Evolutionary conservation across 2,888 invertebrate genomes (phyloP).

Genomic region (Pimpla rufipes): DNA sequence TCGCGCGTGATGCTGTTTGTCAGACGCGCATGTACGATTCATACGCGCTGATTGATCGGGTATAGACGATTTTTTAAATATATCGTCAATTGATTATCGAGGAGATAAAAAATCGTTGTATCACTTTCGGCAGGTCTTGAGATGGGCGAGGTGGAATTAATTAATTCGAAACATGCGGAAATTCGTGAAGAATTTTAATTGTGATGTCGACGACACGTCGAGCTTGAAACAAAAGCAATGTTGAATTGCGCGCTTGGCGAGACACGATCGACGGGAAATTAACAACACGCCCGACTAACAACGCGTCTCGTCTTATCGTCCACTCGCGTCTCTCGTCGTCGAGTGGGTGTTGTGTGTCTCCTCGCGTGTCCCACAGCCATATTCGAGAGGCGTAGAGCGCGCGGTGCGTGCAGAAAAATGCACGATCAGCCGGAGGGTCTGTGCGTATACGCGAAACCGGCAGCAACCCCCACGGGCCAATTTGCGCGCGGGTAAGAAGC

Average conservation of each 20-base stretch:
- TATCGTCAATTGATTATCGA: not conserved
- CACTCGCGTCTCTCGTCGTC: conserved; percentile 3
- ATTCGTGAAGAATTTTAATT: no score
- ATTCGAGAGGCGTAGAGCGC: conserved; percentile 30
- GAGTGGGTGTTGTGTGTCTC: conserved; percentile 20
- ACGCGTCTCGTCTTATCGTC: conserved; percentile 24
- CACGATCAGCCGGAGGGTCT: conserved; percentile 40
- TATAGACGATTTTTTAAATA: not conserved
- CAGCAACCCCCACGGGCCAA: not conserved
- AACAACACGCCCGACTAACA: conserved; percentile 7
- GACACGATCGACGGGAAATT: no score
- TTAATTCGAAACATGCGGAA: no score
- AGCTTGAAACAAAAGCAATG: no score
- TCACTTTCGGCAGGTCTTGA: no score
- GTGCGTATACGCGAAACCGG: no score
- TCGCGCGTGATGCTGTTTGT: not conserved
- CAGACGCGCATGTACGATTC: not conserved
- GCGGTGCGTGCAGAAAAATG: conserved; percentile 43
- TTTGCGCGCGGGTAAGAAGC: conserved; percentile 21
- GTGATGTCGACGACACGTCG: no score
- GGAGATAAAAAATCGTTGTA: not conserved
- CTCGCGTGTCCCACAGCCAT: conserved; percentile 35
- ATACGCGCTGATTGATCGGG: not conserved
- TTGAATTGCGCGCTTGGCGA: no score
- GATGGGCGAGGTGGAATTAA: no score